Conservation (phyloP, 2,888 invertebrate genomes). For the Drosophila mulleri region DNA sequence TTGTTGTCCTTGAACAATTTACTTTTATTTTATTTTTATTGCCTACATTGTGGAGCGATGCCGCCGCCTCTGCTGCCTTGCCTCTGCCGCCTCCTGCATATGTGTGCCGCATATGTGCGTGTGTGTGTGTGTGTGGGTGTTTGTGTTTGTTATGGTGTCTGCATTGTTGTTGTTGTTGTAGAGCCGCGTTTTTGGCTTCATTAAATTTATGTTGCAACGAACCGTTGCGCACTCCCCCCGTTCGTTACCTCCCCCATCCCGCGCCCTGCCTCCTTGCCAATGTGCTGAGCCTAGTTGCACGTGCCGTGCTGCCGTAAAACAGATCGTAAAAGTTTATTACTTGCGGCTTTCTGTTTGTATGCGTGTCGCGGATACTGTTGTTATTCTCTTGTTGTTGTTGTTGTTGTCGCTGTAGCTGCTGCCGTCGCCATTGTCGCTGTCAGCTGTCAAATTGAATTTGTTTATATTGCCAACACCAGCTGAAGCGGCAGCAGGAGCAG, state of each 20-base stretch:
- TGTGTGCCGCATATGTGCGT: conserved; percentile 23
- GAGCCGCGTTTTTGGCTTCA: conserved; percentile 75
- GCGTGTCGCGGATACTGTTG: conserved; percentile 48
- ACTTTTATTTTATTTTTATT: conserved; percentile 82
- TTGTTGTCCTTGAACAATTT: conserved; percentile 82
- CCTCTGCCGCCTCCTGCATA: conserved; percentile 29
- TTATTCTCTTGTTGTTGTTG: conserved; percentile 32
- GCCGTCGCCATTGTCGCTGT: conserved; percentile 64
- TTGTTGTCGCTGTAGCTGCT: conserved; percentile 34
- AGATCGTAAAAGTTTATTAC: conserved; percentile 85
- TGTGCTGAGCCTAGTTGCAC: conserved; percentile 80
- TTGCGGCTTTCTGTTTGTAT: conserved; percentile 75
- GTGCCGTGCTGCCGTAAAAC: conserved; percentile 83
- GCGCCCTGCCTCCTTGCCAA: conserved; percentile 14
- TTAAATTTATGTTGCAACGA: conserved; percentile 79
- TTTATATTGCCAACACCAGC: conserved; percentile 78
- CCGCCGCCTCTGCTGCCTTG: conserved; percentile 16
- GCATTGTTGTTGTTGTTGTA: conserved; percentile 59
- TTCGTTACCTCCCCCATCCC: background rate
- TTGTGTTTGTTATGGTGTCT: conserved; percentile 61
- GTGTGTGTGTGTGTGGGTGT: conserved; percentile 34
- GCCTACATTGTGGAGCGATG: conserved; percentile 66
- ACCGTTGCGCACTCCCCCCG: conserved; percentile 38
- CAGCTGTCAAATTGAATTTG: conserved; percentile 84
- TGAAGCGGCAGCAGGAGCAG: conserved; percentile 34